phyloP scores from a whole-genome alignment of 2,113 vertebrate species.

The Taxidea taxus region DNA sequence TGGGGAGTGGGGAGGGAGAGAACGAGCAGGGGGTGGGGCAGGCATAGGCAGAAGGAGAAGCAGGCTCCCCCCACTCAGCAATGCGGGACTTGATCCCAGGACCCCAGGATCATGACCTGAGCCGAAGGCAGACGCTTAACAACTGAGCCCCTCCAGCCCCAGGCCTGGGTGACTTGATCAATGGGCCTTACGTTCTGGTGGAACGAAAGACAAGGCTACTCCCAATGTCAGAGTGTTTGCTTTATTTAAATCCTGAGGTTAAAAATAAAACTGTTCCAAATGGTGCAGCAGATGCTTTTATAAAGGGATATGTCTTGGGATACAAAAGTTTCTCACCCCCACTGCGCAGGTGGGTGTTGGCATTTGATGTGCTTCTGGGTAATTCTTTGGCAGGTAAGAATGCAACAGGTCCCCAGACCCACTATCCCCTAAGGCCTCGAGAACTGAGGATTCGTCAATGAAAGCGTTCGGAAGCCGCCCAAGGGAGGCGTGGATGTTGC shows the following conservation, averaged over 20 bases:
- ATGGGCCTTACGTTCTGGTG: rapidly evolving
- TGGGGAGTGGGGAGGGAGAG: too few species aligned
- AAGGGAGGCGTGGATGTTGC: background rate
- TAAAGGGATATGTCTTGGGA: constrained; percentile 40
- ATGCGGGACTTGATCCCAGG: too few species aligned
- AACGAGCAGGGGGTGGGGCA: too few species aligned
- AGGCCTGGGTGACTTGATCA: background rate
- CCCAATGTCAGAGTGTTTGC: constrained; percentile 58
- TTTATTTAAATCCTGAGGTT: constrained; percentile 82
- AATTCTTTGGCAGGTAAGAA: constrained; percentile 77
- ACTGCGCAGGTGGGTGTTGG: background rate
- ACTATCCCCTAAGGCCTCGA: background rate
- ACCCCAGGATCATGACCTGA: too few species aligned
- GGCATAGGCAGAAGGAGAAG: too few species aligned
- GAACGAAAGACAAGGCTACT: background rate
- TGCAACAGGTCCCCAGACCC: constrained; percentile 56
- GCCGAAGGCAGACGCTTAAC: too few species aligned
- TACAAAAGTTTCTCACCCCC: background rate
- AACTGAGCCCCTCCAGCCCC: too few species aligned
- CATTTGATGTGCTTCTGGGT: constrained; percentile 47
- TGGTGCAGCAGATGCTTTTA: background rate
- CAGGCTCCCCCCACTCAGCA: too few species aligned
- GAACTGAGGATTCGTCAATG: constrained; percentile 32
- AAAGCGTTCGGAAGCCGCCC: constrained; percentile 58
- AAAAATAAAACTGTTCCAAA: constrained; percentile 21